phyloP scores from a whole-genome alignment of 1,140 invertebrate genomes.

The Stegodyphus dumicola region DNA sequence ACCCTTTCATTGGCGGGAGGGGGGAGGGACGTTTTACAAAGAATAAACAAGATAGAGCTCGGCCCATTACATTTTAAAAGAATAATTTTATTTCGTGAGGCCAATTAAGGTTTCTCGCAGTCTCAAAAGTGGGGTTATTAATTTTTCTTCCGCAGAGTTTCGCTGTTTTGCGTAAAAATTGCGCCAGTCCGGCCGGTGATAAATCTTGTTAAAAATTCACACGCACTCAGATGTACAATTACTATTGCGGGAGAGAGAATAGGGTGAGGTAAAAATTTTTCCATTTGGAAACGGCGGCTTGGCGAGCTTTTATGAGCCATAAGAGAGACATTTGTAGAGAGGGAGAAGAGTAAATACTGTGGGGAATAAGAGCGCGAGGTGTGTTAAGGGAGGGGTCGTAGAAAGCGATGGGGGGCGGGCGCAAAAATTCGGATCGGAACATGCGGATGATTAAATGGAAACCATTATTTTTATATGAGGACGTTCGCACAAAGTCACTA shows the following conservation, averaged over 20 bases:
- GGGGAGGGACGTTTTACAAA: slow-evolving; percentile 14
- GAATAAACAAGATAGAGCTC: slow-evolving; percentile 30
- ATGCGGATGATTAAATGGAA: too few relatives aligned
- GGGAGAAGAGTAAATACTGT: too few relatives aligned
- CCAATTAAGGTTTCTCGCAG: slow-evolving; percentile 25
- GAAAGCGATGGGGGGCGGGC: background rate
- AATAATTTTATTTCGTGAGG: slow-evolving; percentile 43
- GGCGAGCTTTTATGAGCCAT: slow-evolving; percentile 40
- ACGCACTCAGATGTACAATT: slow-evolving; percentile 43
- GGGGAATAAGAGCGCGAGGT: too few relatives aligned
- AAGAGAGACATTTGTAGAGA: slow-evolving; percentile 42
- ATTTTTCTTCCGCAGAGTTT: slow-evolving; percentile 38
- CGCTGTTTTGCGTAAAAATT: slow-evolving; percentile 46
- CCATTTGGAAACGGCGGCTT: slow-evolving; percentile 26
- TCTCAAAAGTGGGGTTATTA: slow-evolving; percentile 37
- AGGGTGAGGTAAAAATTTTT: slow-evolving; percentile 44
- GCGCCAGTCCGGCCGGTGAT: slow-evolving; percentile 1
- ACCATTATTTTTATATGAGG: too few relatives aligned
- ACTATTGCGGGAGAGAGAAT: slow-evolving; percentile 27
- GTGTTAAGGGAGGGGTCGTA: too few relatives aligned
- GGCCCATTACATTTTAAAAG: slow-evolving; percentile 51
- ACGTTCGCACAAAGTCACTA: too few relatives aligned
- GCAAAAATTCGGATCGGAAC: slow-evolving; percentile 12
- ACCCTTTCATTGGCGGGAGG: slow-evolving; percentile 17
- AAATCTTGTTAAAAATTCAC: slow-evolving; percentile 58